A percentile compares a stretch with the other conserved stretches of the same genome.
phyloP scores from a whole-genome alignment of 2,797 vertebrate genomes.

The Adrianichthys oophorus region DNA sequence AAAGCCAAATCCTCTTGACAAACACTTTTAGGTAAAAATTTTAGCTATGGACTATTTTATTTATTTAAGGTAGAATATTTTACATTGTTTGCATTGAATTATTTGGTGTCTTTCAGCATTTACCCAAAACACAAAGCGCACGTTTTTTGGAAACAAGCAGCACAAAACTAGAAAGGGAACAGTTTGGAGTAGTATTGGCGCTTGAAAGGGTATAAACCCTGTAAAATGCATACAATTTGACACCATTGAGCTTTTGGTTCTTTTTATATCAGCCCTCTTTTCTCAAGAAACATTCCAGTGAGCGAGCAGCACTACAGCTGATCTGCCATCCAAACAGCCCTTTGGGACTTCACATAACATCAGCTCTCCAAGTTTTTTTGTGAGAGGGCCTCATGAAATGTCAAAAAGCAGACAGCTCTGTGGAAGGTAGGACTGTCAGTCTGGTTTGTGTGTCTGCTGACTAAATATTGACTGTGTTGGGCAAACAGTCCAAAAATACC shows the following conservation, averaged over 20 bases:
- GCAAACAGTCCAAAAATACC: constrained; percentile 6
- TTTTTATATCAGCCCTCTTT: constrained; percentile 8
- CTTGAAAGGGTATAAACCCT: not conserved
- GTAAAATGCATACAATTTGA: not conserved
- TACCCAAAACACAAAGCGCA: no score
- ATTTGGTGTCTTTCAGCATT: no score
- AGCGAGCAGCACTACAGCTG: constrained; percentile 1
- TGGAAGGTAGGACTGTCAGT: constrained; percentile 31
- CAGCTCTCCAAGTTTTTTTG: constrained; percentile 9
- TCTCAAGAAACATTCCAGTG: constrained; percentile 15
- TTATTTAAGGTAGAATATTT: no score
- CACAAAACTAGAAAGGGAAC: no score
- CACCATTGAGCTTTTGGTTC: constrained; percentile 17
- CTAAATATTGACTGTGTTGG: not conserved
- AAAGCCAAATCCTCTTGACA: not conserved
- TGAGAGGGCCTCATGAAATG: constrained; percentile 19
- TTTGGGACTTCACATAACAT: constrained; percentile 22
- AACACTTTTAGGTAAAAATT: not conserved
- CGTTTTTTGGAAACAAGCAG: no score
- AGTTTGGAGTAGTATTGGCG: no score
- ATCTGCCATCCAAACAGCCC: constrained; percentile 22
- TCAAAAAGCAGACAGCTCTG: constrained; percentile 26
- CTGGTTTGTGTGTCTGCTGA: constrained; percentile 1
- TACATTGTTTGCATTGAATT: no score
- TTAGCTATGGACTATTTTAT: no score